Base-by-base conservation (phyloP, 1,140 invertebrate species). In the Stegodyphus mimosarum region DNA sequence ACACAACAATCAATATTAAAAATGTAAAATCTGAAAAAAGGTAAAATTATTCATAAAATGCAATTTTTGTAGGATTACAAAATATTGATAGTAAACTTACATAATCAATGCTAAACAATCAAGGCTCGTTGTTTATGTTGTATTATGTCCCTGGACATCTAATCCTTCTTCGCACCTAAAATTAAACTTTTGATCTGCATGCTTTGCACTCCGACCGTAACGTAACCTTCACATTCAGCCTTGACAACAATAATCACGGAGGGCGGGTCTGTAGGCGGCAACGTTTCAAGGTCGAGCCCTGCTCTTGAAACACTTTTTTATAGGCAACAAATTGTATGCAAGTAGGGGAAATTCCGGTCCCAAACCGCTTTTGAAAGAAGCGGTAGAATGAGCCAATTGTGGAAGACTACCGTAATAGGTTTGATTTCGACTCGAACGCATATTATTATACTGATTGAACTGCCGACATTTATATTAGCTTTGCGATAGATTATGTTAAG, bases 221-320 rank as follows among this genome's bases (percentile, higher is more conserved):
- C 13, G 67, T 78, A 71, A 71, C 51, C 77, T 70, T 80, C 50
- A 53, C 50, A 71, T 70, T 78, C 15, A 63, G 69, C 6, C 9
- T 49, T 51, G 50, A 48, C 78, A 17, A 72, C 67, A 50, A 60
- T 71, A 33, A 50, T 72, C 18, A 11, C 60, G 51, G 10, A 64
- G 81, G 81, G 72, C 72, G 81, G 81, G 48, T 17, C 73, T 11
- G 66, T 67, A 76, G 81, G 81, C 81, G 81, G 81, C 9, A 84
- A 84, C 81, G 50, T 52, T 49, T 84, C 81, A 84, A 84, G 81
- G 81, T 84, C 81, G 52, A 48, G 64, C 73, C 72, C 81, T 76
- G 73, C 81, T 76, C 69, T 75, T 17, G 48, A 60, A 84, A 64
- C 53, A 53, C 33, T 84, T 75, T 83, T 74, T 75, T 84, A 70